Evolutionary conservation across 1,140 invertebrate genomes (phyloP), one percentile per base, ranked within the genome.

Genomic region (Caenorhabditis tropicalis): DNA sequence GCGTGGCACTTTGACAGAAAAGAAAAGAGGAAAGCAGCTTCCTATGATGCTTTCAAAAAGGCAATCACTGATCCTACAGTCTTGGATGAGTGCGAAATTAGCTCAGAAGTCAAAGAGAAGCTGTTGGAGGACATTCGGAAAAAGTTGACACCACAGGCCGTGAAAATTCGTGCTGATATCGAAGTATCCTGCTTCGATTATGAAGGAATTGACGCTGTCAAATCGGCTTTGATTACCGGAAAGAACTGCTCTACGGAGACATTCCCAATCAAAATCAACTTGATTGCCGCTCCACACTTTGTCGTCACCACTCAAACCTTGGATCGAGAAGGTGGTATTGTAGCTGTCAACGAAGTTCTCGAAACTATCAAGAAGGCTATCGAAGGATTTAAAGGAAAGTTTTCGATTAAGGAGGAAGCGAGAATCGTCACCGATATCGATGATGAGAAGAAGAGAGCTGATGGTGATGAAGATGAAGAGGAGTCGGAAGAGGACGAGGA

Each of bases 1-100:
- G 98, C 98, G 1, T 99, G 98, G 98, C 93, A 95, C 91, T 99
- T 99, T 93, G 98, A 99, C 92, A 95, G 96, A 88, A 99, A 99
- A 92, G 95, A 96, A 90, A 98, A 97, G 91, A 98, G 96, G 91
- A 95, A 96, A 91, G 95, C 95, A 27, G 96, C 95, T 49, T 96
- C 96, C 60, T 99, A 98, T 92, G 98, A 99, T 92, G 95, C 96
- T 87, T 99, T 99, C 91, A 99, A 99, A 92, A 96, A 98, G 92
- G 96, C 97, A 88, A 97, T 99, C 74, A 96, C 95, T 87, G 96
- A 98, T 92, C 96, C 96, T 7, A 94, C 95, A 85, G 95, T 98
- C 65, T 94, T 99, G 85, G 95, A 97, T 88, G 98, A 99, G 92
- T 99, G 97, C 93, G 95, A 95, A 84, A 93, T 99, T 51, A 96